Base-by-base conservation (phyloP, 2,113 vertebrate species). In the Pitta sordida region DNA sequence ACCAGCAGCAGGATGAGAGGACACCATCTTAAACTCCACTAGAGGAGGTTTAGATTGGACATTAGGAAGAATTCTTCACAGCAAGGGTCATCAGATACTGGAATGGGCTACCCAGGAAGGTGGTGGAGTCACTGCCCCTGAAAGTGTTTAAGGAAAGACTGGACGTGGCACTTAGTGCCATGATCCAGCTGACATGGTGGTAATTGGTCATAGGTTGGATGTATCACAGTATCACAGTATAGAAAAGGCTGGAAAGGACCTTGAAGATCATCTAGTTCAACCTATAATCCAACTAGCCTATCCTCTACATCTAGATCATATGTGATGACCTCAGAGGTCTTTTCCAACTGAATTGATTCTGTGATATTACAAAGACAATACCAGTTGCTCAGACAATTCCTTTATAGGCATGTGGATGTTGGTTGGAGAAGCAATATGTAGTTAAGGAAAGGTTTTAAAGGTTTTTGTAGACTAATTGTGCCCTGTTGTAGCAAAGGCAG, bases 101-200 rank as follows among this genome's bases (percentile, higher is more conserved):
- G 15, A 46, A 39, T 20, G 10, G 29, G 23, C 48, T 70, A 55
- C 3, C 8, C 48, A 60, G 39, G 29, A 8, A 27, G 5, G 6
- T 43, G 34, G 20, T 82, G 20, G 48, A 34, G 11, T 67, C 29
- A 39, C 19, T 16, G 2, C 81, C 20, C 29, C n/a, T 1, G 32
- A 0, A 24, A 13, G 11, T 46, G 5, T 14, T 67, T 21, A 52
- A 59, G 32, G 52, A 17, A 74, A 44, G 60, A 29, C 27, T 75
- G 39, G 20, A 39, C 0, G 1, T 39, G 20, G 39, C 20, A 24
- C 2, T 24, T 3, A 1, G 15, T 67, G 37, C 39, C 3, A 0
- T 37, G 20, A 5, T 60, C 6, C 59, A 24, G 23, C 29, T 67
- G 46, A 11, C 29, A 18, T 34, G 7, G 11, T 59, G 29, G 4